Evolutionary conservation across 2,113 vertebrate species (phyloP).

Genomic region (Cranoglanis bouderius): DNA sequence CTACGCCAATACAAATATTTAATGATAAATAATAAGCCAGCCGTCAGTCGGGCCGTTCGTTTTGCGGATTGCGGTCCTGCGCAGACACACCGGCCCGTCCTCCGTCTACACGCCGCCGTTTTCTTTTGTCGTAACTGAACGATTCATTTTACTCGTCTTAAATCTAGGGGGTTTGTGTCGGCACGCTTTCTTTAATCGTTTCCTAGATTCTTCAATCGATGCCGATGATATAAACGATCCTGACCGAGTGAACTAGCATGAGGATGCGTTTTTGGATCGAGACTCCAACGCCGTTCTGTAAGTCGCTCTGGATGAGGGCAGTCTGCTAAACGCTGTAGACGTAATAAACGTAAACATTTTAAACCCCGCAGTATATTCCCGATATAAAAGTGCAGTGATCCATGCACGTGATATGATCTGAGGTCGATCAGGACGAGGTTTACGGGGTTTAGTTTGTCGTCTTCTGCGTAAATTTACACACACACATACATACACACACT

Average conservation of each 20-base stretch:
- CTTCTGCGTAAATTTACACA: not conserved
- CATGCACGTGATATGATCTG: not conserved
- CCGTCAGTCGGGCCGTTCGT: no score
- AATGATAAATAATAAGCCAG: no score
- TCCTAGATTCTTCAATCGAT: not conserved
- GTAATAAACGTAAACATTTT: not conserved
- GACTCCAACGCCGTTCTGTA: not conserved
- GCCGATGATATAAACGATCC: not conserved
- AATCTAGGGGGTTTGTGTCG: no score
- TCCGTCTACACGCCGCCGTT: fast-evolving
- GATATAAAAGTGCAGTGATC: not conserved
- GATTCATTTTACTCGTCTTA: not conserved
- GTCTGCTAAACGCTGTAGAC: not conserved
- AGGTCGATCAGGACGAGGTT: not conserved
- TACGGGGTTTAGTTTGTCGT: not conserved
- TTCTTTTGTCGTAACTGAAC: not conserved
- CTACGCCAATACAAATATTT: not conserved
- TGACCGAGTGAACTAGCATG: not conserved
- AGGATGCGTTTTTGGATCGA: not conserved
- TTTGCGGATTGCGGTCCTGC: no score
- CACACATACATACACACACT: no score
- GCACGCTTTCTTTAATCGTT: not conserved
- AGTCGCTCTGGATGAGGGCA: not conserved
- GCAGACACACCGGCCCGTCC: no score
- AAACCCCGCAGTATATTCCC: not conserved